Percentiles rank a stretch among this genome's conserved stretches.
These are phyloP conservation scores for Channa maculata DNA, from an alignment of 2,113 vertebrate species.

Conservation along the genomic window DNA sequence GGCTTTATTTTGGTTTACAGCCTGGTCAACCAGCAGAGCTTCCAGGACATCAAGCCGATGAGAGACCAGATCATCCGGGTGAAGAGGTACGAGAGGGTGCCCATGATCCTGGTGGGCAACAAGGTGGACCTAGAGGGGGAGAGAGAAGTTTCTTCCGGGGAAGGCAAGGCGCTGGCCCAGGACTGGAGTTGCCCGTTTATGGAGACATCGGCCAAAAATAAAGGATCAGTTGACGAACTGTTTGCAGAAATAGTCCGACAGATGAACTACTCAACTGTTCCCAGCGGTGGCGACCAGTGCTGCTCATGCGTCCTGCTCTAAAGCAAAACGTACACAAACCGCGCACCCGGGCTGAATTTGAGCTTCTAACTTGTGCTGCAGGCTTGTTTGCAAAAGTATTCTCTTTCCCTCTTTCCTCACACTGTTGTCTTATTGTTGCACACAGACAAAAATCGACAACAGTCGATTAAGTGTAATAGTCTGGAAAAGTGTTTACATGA, in stretches of 20 bases:
- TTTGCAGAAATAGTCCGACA: constrained; percentile 96
- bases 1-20: constrained; percentile 84
- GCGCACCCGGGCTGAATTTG: constrained; percentile 16
- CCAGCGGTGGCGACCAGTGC: constrained; percentile 90
- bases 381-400: constrained; percentile 45
- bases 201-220: constrained; percentile 97
- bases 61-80: constrained; percentile 96
- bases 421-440: constrained; percentile 81
- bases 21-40: constrained; percentile 89
- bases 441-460: constrained; percentile 69
- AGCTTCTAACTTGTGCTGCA: constrained; percentile 30
- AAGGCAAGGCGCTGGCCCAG: constrained; percentile 94
- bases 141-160: constrained; percentile 91
- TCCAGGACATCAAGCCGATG: constrained; percentile 97
- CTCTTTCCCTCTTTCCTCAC: constrained; percentile 59
- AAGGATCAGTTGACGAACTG: constrained; percentile 94
- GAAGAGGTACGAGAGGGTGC: constrained; percentile 94
- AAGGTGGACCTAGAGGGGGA: constrained; percentile 92
- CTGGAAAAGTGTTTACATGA: constrained; percentile 83
- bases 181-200: constrained; percentile 97
- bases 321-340: constrained; percentile 12
- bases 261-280: constrained; percentile 96
- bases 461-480: constrained; percentile 75
- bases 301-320: constrained; percentile 83
- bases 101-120: constrained; percentile 92